These are phyloP conservation scores for Porites evermanni DNA, from an alignment of 92 coral and sea anemone genomes.

Conservation along the genomic window DNA sequence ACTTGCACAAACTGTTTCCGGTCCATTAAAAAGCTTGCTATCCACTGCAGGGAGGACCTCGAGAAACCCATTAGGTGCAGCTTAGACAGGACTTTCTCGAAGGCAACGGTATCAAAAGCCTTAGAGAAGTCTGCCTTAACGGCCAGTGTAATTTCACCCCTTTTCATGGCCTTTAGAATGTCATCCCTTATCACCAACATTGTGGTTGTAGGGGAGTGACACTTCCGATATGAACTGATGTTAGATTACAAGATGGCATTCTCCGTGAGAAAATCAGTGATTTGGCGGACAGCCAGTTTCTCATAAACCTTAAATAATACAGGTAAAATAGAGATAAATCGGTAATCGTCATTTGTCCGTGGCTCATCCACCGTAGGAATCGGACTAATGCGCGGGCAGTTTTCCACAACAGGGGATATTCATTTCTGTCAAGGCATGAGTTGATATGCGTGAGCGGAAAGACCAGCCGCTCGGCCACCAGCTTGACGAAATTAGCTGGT, in stretches of 20 bases:
- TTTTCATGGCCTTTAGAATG: constrained; percentile 18
- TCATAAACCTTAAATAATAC: constrained; percentile 20
- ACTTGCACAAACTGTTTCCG: constrained; percentile 20
- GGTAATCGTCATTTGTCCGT: constrained; percentile 22
- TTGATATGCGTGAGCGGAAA: constrained; percentile 50
- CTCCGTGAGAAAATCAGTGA: not conserved
- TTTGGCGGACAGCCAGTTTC: constrained; percentile 22
- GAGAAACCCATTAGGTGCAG: constrained; percentile 23
- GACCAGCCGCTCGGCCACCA: constrained; percentile 50
- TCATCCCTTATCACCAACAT: constrained; percentile 29
- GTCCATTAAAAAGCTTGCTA: constrained; percentile 6
- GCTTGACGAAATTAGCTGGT: constrained; percentile 40
- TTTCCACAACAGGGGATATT: constrained; percentile 42
- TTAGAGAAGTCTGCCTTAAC: constrained; percentile 12
- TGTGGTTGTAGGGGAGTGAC: constrained; percentile 21
- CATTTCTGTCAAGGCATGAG: constrained; percentile 15
- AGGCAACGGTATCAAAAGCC: constrained; percentile 28
- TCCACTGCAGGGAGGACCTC: constrained; percentile 23
- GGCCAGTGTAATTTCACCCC: constrained; percentile 20
- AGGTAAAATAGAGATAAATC: constrained; percentile 30
- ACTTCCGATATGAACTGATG: constrained; percentile 38
- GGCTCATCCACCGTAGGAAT: constrained; percentile 34
- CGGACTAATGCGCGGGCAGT: constrained; percentile 44
- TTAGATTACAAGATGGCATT: constrained; percentile 12
- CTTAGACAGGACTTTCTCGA: constrained; percentile 2